Conservation (phyloP, 1,140 invertebrate genomes). For the Solenopsis invicta region DNA sequence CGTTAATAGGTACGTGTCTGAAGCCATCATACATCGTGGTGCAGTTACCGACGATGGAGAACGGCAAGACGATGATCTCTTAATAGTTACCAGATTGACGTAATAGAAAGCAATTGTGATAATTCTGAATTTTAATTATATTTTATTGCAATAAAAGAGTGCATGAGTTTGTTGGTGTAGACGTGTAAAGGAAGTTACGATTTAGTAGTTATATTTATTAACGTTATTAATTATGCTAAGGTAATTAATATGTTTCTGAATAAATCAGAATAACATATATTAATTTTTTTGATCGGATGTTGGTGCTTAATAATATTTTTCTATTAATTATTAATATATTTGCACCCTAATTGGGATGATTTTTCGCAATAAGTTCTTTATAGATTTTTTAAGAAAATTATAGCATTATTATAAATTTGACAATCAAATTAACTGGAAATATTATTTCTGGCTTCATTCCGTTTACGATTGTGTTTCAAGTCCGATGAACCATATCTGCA, state of each 20-base stretch:
- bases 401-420: too few species aligned
- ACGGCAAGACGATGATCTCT: conserved; percentile 16
- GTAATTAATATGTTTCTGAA: not conserved
- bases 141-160: not conserved
- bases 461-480: too few species aligned
- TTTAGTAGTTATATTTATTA: not conserved
- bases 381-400: too few species aligned
- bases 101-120: conserved; percentile 8
- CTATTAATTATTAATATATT: too few species aligned
- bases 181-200: not conserved
- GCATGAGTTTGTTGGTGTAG: not conserved
- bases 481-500: too few species aligned
- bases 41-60: not conserved
- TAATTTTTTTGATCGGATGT: too few species aligned
- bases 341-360: too few species aligned
- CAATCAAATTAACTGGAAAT: too few species aligned
- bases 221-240: not conserved
- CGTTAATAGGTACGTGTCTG: conserved; percentile 68
- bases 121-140: conserved; percentile 18
- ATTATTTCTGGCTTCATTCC: too few species aligned
- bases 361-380: too few species aligned
- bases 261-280: too few species aligned
- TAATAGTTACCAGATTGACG: conserved; percentile 31
- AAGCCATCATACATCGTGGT: conserved; percentile 62
- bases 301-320: too few species aligned